These are phyloP conservation scores for Apocrypta bakeri DNA, from an alignment of 1,140 invertebrate species.

Conservation along the genomic window DNA sequence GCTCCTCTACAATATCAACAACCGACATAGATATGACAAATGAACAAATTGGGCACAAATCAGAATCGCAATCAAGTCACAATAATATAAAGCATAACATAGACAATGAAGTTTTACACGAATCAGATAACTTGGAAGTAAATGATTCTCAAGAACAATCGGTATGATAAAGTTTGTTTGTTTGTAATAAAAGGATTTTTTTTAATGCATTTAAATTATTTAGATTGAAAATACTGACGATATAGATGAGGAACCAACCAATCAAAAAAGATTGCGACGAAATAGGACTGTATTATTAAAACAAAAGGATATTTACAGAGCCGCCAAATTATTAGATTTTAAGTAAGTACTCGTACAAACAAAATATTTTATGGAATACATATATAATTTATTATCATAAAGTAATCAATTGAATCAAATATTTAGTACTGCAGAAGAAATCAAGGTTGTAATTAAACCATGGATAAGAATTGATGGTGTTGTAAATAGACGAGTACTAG, in stretches of 20 bases:
- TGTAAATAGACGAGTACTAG: slow-evolving; percentile 81
- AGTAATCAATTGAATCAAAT: background rate
- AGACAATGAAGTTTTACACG: background rate
- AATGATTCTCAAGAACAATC: slow-evolving; percentile 4
- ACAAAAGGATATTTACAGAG: slow-evolving; percentile 65
- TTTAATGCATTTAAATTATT: background rate
- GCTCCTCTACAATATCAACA: background rate
- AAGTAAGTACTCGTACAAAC: slow-evolving; percentile 57
- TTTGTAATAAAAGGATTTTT: background rate
- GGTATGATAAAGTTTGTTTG: background rate
- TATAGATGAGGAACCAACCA: slow-evolving; percentile 28
- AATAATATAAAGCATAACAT: too few species aligned
- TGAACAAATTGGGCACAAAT: background rate
- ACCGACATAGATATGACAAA: slow-evolving; percentile 22
- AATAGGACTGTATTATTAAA: slow-evolving; percentile 60
- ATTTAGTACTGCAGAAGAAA: slow-evolving; percentile 67
- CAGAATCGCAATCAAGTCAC: too few species aligned
- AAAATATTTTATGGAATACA: background rate
- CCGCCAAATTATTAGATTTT: slow-evolving; percentile 65
- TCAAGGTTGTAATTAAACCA: slow-evolving; percentile 75
- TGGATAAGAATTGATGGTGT: slow-evolving; percentile 86
- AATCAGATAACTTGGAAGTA: slow-evolving; percentile 6
- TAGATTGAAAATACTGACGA: slow-evolving; percentile 24
- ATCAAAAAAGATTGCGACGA: slow-evolving; percentile 47
- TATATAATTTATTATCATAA: slow-evolving; percentile 1